These are phyloP conservation scores for Eptatretus atami DNA, from an alignment of 2,797 vertebrate species.

Conservation along the genomic window DNA sequence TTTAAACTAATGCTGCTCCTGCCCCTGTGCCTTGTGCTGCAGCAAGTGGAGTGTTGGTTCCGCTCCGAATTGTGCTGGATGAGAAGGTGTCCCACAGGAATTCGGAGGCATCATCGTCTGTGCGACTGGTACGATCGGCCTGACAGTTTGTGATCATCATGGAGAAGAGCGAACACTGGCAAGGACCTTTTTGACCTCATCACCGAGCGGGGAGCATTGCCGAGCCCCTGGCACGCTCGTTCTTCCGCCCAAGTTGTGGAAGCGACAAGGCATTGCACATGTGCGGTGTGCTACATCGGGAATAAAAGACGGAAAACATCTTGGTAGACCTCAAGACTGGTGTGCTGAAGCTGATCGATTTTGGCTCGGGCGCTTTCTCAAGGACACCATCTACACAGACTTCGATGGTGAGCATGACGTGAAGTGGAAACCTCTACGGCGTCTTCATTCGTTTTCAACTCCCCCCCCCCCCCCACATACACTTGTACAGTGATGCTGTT, in stretches of 20 bases:
- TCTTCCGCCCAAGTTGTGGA: slow-evolving; percentile 76
- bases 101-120: slow-evolving; percentile 67
- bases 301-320: slow-evolving; percentile 94
- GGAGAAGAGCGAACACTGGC: slow-evolving; percentile 62
- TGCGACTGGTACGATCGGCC: slow-evolving; percentile 76
- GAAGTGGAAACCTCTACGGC: not conserved
- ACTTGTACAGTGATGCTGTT: too few relatives aligned
- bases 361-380: slow-evolving; percentile 73
- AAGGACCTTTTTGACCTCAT: slow-evolving; percentile 94
- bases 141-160: slow-evolving; percentile 67
- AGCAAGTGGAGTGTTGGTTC: slow-evolving; percentile 50
- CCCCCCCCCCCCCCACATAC: too few relatives aligned
- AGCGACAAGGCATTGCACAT: slow-evolving; percentile 66
- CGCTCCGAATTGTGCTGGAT: slow-evolving; percentile 60
- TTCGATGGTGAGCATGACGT: slow-evolving; percentile 39
- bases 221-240: slow-evolving; percentile 49
- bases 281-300: slow-evolving; percentile 68
- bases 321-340: slow-evolving; percentile 63
- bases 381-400: slow-evolving; percentile 92
- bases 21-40: not conserved
- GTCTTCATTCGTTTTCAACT: too few relatives aligned
- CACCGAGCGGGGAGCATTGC: slow-evolving; percentile 71
- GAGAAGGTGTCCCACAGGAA: slow-evolving; percentile 56
- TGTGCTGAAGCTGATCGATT: slow-evolving; percentile 87
- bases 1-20: too few relatives aligned